phyloP scores from a whole-genome alignment of 2,113 vertebrate species.

The Limanda limanda region DNA sequence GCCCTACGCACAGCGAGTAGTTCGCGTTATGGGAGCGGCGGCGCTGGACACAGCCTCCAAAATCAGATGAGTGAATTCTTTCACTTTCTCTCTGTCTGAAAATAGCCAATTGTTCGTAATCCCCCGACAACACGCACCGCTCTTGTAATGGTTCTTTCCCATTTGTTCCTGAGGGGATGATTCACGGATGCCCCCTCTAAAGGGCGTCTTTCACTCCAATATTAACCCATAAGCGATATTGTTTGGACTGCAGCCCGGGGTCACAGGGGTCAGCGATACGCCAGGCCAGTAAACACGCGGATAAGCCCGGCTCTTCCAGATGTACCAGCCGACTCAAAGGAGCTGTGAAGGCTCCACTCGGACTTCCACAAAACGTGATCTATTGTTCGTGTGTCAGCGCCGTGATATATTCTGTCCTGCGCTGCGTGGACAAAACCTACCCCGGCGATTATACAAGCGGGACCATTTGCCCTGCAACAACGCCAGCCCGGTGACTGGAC shows the following conservation, averaged over 20 bases:
- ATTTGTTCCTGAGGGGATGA: constrained; percentile 10
- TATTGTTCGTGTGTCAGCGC: constrained; percentile 81
- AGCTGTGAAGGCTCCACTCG: constrained; percentile 55
- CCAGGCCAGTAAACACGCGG: constrained; percentile 56
- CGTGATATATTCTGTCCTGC: constrained; percentile 82
- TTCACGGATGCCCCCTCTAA: constrained; percentile 30
- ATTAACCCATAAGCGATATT: constrained; percentile 57
- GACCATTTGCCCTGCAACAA: constrained; percentile 56
- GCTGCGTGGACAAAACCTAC: constrained; percentile 77
- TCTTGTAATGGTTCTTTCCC: constrained; percentile 32
- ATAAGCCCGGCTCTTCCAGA: constrained; percentile 76
- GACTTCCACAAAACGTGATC: constrained; percentile 75
- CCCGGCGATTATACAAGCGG: constrained; percentile 76
- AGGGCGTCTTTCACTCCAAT: constrained; percentile 37
- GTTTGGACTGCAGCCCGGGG: constrained; percentile 44
- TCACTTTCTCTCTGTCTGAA: not conserved
- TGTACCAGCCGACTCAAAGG: constrained; percentile 68
- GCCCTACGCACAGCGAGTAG: no score
- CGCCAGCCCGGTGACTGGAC: constrained; percentile 76
- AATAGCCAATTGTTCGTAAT: constrained; percentile 1
- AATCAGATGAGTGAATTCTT: not conserved
- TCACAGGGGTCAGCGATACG: constrained; percentile 66
- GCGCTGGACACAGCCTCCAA: no score
- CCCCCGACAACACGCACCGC: constrained; percentile 3
- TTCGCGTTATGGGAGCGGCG: no score